Conservation (phyloP, 2,888 invertebrate species). For the Crematogaster levior region DNA sequence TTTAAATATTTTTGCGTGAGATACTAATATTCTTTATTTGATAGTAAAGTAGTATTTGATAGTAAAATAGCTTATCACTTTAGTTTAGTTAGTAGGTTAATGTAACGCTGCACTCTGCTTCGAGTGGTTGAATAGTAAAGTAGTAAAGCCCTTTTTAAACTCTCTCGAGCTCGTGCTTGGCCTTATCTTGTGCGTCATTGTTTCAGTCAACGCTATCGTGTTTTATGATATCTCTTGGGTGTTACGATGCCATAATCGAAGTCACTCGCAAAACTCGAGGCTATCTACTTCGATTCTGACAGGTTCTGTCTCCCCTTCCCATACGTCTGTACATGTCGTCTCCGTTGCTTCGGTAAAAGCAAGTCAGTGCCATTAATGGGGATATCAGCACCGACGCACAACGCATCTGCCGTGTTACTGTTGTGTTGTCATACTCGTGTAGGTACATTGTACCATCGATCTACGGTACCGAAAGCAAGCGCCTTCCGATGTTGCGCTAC, state of each 20-base stretch:
- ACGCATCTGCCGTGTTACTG: conserved; percentile 18
- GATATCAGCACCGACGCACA: conserved; percentile 62
- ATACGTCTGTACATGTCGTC: conserved; percentile 55
- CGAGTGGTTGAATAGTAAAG: neutral
- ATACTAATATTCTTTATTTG: neutral
- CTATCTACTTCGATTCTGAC: conserved; percentile 28
- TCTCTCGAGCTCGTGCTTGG: neutral
- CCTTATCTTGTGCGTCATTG: conserved; percentile 24
- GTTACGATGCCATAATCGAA: conserved; percentile 42
- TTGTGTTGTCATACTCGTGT: conserved; percentile 40
- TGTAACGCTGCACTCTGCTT: neutral
- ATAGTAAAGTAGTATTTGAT: too few species aligned
- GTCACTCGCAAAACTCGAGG: conserved; percentile 22
- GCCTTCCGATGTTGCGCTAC: conserved; percentile 72
- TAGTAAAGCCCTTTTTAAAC: neutral
- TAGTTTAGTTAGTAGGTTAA: conserved; percentile 1
- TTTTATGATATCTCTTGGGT: conserved; percentile 33
- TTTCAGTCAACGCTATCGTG: conserved; percentile 32
- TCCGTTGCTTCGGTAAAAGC: conserved; percentile 66
- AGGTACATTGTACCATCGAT: conserved; percentile 45
- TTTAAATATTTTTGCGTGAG: neutral
- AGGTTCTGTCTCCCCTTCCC: too few species aligned
- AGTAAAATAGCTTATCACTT: neutral
- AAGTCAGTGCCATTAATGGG: conserved; percentile 65
- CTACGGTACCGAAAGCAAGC: conserved; percentile 59